phyloP scores from a whole-genome alignment of 1,140 invertebrate genomes.

The Pomacea maculata region DNA sequence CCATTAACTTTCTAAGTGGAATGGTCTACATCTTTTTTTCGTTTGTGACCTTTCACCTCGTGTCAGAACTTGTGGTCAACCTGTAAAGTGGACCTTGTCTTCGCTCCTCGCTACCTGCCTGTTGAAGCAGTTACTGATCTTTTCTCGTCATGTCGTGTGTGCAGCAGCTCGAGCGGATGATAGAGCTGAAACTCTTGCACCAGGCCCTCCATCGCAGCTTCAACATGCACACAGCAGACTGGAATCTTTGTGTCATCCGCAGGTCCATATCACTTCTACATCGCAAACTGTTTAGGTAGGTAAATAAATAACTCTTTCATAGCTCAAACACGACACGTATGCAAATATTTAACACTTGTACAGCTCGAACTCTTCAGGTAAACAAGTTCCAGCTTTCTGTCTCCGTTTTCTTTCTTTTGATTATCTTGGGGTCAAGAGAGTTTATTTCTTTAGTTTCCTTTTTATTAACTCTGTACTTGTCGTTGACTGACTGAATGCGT shows the following conservation, averaged over 20 bases:
- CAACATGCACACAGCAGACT: conserved; percentile 58
- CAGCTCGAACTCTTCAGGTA: conserved; percentile 40
- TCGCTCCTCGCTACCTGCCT: too few relatives aligned
- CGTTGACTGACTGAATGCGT: too few relatives aligned
- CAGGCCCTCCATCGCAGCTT: conserved; percentile 47
- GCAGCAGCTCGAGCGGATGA: conserved; percentile 45
- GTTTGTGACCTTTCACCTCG: too few relatives aligned
- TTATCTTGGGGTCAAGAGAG: too few relatives aligned
- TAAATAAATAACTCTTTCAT: background rate
- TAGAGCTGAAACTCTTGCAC: conserved; percentile 51
- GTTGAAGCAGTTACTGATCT: background rate
- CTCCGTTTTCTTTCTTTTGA: too few relatives aligned
- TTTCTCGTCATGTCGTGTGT: background rate
- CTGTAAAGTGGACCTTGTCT: background rate
- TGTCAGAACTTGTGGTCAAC: too few relatives aligned
- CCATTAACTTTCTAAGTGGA: too few relatives aligned
- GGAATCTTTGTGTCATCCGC: conserved; percentile 51
- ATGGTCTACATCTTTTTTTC: too few relatives aligned
- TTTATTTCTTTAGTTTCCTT: too few relatives aligned
- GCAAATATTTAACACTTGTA: conserved; percentile 38
- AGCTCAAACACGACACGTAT: too few relatives aligned
- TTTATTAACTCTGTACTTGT: too few relatives aligned
- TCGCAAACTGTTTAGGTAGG: conserved; percentile 46
- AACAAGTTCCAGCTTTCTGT: too few relatives aligned
- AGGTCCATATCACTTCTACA: conserved; percentile 40